phyloP scores from a whole-genome alignment of 2,797 vertebrate species.

The Myotis findleyi region DNA sequence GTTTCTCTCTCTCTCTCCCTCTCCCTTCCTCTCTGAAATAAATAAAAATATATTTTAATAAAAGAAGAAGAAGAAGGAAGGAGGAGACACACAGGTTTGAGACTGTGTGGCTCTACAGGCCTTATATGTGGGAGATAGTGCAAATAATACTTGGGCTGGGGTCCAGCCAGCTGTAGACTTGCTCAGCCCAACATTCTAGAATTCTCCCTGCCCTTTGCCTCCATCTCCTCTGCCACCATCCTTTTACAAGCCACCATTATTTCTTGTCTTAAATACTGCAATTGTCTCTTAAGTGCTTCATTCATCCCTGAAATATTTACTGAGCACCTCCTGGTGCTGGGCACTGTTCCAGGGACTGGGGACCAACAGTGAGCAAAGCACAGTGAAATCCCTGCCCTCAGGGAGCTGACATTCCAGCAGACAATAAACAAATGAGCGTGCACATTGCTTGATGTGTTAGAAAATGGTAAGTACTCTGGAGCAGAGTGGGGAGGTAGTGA shows the following conservation, averaged over 20 bases:
- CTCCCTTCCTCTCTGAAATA: too few species aligned
- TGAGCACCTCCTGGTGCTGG: background rate
- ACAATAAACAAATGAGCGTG: background rate
- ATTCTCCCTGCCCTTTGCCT: background rate
- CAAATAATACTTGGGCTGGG: background rate
- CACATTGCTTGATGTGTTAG: background rate
- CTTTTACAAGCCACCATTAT: background rate
- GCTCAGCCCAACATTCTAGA: background rate
- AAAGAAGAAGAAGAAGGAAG: background rate
- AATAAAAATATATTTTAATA: too few species aligned
- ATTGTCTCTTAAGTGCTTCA: background rate
- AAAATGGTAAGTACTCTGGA: background rate
- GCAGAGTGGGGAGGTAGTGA: background rate
- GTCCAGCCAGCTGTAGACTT: background rate
- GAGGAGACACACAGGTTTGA: background rate
- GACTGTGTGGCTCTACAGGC: background rate
- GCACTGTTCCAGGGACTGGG: background rate
- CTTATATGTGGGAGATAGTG: background rate
- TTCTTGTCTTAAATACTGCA: background rate
- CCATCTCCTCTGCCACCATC: background rate
- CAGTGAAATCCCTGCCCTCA: background rate
- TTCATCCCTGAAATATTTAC: constrained; percentile 19
- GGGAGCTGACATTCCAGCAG: background rate
- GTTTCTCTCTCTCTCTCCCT: too few species aligned
- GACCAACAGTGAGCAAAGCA: background rate